phyloP scores from a whole-genome alignment of 2,797 vertebrate species.

The Cryptoprocta ferox region DNA sequence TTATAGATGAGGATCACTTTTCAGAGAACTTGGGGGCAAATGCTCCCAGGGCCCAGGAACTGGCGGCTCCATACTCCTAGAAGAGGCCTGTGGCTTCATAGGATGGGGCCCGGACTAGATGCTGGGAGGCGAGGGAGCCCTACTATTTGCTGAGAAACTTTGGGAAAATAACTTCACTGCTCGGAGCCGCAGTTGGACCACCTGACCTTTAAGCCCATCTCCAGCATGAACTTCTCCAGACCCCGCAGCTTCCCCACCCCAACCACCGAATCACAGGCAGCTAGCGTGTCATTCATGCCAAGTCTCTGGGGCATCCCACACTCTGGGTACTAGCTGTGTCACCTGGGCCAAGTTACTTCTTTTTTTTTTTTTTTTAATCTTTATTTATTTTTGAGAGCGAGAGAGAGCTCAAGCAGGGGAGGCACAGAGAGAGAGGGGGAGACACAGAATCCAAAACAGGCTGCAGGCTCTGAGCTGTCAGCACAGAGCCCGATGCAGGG shows the following conservation, averaged over 20 bases:
- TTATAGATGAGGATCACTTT: conserved; percentile 87
- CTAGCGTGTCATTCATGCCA: not conserved
- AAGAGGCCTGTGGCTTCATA: conserved; percentile 1
- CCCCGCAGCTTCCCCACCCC: not conserved
- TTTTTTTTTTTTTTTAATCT: too few relatives aligned
- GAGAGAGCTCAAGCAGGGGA: too few relatives aligned
- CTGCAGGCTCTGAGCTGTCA: too few relatives aligned
- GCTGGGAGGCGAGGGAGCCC: not conserved
- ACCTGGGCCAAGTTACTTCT: not conserved
- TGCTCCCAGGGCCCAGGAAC: conserved; percentile 26
- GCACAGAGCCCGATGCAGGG: too few relatives aligned
- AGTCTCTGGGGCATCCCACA: not conserved
- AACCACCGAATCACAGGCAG: not conserved
- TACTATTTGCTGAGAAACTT: not conserved
- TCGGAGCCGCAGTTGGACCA: not conserved
- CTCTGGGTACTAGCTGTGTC: not conserved
- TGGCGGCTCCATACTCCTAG: conserved; percentile 47
- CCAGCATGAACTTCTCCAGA: not conserved
- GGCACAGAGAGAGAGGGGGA: too few relatives aligned
- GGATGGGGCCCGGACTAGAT: not conserved
- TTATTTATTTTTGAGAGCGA: too few relatives aligned
- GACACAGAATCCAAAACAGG: too few relatives aligned
- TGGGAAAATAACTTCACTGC: not conserved
- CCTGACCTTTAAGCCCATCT: not conserved
- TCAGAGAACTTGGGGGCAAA: conserved; percentile 75